Base-by-base conservation (phyloP, 2,113 vertebrate species). In the Cervus canadensis region DNA sequence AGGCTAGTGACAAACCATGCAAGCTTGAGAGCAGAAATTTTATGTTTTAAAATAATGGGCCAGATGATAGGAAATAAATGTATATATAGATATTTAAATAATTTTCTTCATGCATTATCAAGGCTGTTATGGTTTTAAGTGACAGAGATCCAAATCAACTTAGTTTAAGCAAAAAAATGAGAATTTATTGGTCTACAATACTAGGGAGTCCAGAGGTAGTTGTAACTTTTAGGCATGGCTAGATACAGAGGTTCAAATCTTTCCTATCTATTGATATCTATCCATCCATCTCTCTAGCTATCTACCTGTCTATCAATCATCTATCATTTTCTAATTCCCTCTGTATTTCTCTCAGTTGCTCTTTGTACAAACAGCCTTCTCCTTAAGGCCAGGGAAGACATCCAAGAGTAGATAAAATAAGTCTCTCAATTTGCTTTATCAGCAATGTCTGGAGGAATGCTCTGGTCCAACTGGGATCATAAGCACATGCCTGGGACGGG, bases 121-220 rank as follows among this genome's bases (percentile, higher is more conserved):
- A 87, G 45, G 15, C n/a, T 81, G 8, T 28, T 89, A 91, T 59
- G 30, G 40, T 92, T 95, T 43, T 92, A 84, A 96, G 9, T 81
- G 45, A 91, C 33, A 94, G n/a, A 45, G 23, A 94, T 48, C 40
- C 25, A 81, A 79, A 88, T 60, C 45, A 97, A 78, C 25, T 71
- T 60, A 48, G 23, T 95, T 93, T 60, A 92, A 98, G 59, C 28
- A 79, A 64, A 57, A 93, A 93, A 81, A 62, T n/a, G 30, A 17
- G 8, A 91, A 71, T 86, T 82, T 94, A 94, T 52, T 85, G 36
- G 16, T 15, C 60, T 33, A 83, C 56, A 79, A 45, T 52, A 84
- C 36, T 94, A 23, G 7, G 5, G 43, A 91, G 13, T 82, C 28
- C 85, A 95, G 40, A 93, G 30, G 5, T 74, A 91, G 52, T 54